These are phyloP conservation scores for Plagodis pulveraria DNA, from an alignment of 2,888 invertebrate genomes.

Conservation along the genomic window DNA sequence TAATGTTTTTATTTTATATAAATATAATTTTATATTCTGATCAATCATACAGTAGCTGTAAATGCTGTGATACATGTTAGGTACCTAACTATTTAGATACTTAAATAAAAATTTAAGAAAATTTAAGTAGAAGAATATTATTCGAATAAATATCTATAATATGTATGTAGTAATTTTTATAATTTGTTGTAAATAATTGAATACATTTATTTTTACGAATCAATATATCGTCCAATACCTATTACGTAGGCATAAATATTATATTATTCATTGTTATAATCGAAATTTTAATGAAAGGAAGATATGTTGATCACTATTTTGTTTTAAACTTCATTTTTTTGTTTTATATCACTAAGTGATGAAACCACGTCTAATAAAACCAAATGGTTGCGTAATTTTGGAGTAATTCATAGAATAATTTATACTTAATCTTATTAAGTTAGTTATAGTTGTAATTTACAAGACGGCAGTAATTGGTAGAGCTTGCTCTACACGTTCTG, in stretches of 20 bases:
- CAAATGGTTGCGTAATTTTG: constrained; percentile 46
- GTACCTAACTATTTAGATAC: constrained; percentile 17
- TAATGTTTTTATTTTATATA: too few relatives aligned
- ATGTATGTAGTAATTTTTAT: constrained; percentile 27
- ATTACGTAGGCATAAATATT: constrained; percentile 37
- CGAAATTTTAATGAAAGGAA: constrained; percentile 61
- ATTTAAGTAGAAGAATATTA: constrained; percentile 5
- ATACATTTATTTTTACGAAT: constrained; percentile 45
- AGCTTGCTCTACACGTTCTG: constrained; percentile 10
- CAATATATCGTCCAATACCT: constrained; percentile 52
- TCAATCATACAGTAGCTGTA: too few relatives aligned
- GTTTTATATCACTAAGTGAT: constrained; percentile 70
- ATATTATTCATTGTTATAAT: constrained; percentile 15
- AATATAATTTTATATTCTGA: too few relatives aligned
- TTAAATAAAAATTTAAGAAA: constrained; percentile 25
- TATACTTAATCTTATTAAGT: constrained; percentile 78
- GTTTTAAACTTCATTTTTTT: constrained; percentile 44
- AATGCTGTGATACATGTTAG: constrained; percentile 18
- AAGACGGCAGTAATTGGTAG: constrained; percentile 22
- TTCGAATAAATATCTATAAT: constrained; percentile 28
- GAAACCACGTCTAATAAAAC: constrained; percentile 43
- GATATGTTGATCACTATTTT: constrained; percentile 70
- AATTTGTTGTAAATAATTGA: constrained; percentile 43
- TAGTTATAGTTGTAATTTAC: constrained; percentile 27
- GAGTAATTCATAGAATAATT: constrained; percentile 59